phyloP scores from a whole-genome alignment of 1,140 invertebrate genomes.

The Pygmarrhopalites habei region DNA sequence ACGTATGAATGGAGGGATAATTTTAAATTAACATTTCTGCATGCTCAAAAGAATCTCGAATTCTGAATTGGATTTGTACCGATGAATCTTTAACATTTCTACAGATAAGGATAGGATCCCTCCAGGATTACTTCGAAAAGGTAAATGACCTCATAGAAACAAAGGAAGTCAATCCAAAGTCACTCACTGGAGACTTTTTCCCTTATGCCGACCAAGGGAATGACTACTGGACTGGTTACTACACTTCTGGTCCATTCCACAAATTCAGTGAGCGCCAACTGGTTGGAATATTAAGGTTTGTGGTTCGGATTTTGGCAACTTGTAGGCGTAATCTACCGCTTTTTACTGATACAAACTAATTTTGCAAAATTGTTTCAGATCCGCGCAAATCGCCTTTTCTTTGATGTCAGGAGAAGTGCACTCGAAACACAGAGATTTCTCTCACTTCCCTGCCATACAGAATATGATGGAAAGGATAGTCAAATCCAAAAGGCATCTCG shows the following conservation, averaged over 20 bases:
- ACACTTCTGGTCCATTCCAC: slow-evolving; percentile 86
- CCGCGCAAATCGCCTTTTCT: slow-evolving; percentile 22
- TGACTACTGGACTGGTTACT: slow-evolving; percentile 98
- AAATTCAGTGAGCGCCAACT: slow-evolving; percentile 89
- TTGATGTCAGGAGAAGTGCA: slow-evolving; percentile 20
- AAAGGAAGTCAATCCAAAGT: slow-evolving; percentile 52
- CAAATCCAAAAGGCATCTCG: slow-evolving; percentile 65
- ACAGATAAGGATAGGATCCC: slow-evolving; percentile 77
- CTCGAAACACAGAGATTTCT: background rate
- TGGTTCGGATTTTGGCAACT: background rate
- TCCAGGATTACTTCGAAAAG: slow-evolving; percentile 86
- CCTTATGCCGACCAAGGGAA: slow-evolving; percentile 93
- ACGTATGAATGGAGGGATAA: slow-evolving; percentile 50
- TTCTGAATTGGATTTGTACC: background rate
- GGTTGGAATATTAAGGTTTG: slow-evolving; percentile 57
- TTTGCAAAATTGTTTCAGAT: slow-evolving; percentile 5
- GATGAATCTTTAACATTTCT: slow-evolving; percentile 13
- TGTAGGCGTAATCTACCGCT: background rate
- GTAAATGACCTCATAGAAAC: slow-evolving; percentile 55
- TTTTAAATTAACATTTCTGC: background rate
- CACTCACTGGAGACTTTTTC: slow-evolving; percentile 91
- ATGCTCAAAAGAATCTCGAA: background rate
- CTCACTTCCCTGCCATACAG: slow-evolving; percentile 3
- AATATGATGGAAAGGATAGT: slow-evolving; percentile 48
- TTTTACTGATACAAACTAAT: background rate